Evolutionary conservation across 2,888 invertebrate species (phyloP).

Genomic region (Stenchaetothrips biformis): DNA sequence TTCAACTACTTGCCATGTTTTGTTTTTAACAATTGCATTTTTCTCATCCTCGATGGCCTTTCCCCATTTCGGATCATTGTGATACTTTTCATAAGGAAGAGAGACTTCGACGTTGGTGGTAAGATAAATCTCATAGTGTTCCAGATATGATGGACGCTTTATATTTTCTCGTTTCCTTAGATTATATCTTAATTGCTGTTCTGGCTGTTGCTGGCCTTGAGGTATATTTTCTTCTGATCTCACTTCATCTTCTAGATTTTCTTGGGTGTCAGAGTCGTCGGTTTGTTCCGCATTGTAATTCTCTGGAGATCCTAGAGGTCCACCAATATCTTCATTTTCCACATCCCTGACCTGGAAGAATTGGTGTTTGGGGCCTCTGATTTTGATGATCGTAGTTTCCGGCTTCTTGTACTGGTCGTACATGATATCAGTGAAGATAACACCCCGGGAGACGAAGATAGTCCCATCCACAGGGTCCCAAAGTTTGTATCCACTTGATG

Average conservation of each 20-base stretch:
- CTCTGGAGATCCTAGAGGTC: background rate
- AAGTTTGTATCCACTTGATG: conserved; percentile 37
- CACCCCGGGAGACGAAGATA: conserved; percentile 35
- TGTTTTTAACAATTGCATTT: background rate
- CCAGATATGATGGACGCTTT: background rate
- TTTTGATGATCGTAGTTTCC: background rate
- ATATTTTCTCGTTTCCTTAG: background rate
- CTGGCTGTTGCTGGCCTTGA: too few relatives aligned
- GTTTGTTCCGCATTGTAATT: too few relatives aligned
- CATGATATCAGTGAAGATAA: conserved; percentile 28
- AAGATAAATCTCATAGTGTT: background rate
- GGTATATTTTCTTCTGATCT: too few relatives aligned
- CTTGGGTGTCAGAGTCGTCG: too few relatives aligned
- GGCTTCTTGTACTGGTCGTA: background rate
- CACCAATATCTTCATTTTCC: background rate
- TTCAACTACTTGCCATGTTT: background rate
- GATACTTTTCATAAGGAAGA: background rate
- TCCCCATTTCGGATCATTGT: background rate
- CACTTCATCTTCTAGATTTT: too few relatives aligned
- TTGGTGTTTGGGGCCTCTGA: background rate
- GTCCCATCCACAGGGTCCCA: conserved; percentile 36
- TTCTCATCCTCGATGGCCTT: background rate
- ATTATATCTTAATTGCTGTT: background rate
- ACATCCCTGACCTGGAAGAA: background rate
- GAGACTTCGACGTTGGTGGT: background rate